Base-by-base conservation (phyloP, 1,140 invertebrate genomes). In the Aphis craccivora region DNA sequence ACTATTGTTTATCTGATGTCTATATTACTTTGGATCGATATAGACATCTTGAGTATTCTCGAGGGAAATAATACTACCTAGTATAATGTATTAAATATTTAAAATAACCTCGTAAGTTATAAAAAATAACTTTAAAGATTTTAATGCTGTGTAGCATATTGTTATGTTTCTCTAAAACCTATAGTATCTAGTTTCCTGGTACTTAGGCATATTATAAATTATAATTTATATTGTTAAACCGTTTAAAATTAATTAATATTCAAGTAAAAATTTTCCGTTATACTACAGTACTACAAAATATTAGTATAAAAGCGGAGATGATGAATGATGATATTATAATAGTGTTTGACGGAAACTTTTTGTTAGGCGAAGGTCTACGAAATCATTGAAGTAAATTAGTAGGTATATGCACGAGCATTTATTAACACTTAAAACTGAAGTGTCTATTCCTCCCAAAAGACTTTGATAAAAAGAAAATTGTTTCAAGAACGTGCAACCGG, bases 181-280 rank as follows among this genome's bases (percentile, higher is more conserved):
- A 30, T 60, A 30, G 25, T 30, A n/a, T 2, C 2, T 55, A 55
- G 25, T 55, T 8, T 55, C 25, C 23, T 9, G 23, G 2, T 30
- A 67, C 25, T 30, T 60, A 9, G 9, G 55, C 23, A 25, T 60
- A 60, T 25, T 60, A 30, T 30, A 60, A 60, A 60, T 67, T 67
- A 67, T 30, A n/a, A 67, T 4, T 22, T 7, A 67, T 67, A 30
- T 67, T 67, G n/a, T 67, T n/a, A n/a, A 11, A 60, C 55, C 55
- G 30, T 67, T 67, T 67, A n/a, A 67, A 67, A 67, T 67, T 67
- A 67, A 67, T 67, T n/a, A 67, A 67, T n/a, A 67, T n/a, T n/a
- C 37, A 40, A 40, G 37, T 40, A 2, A 3, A 67, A 67, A 30
- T 60, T 60, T 30, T 30, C 55, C 25, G 25, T 30, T 30, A 1